phyloP scores from a whole-genome alignment of 1,140 invertebrate species.

The Hylaeus anthracinus region DNA sequence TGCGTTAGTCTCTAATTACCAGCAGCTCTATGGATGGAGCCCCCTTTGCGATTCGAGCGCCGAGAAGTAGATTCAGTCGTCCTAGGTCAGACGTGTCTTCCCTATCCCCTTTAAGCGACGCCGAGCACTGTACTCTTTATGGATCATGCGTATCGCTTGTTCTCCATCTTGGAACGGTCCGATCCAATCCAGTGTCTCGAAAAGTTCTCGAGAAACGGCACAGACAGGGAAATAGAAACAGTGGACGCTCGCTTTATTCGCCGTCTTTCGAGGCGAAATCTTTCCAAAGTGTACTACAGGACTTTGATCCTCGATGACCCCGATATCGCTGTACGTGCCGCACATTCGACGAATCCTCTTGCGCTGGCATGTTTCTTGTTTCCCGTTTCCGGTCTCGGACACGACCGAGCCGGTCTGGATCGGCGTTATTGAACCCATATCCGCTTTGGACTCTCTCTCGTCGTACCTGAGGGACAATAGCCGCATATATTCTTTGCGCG shows the following conservation, averaged over 20 bases:
- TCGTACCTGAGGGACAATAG: background rate
- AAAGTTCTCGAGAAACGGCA: background rate
- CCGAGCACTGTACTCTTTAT: background rate
- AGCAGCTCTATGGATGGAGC: background rate
- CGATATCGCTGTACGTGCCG: slow-evolving; percentile 36
- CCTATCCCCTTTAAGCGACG: background rate
- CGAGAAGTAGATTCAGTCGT: background rate
- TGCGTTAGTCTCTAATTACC: too few relatives aligned
- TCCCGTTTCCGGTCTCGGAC: background rate
- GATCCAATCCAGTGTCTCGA: background rate
- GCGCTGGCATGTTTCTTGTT: background rate
- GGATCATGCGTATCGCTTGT: background rate
- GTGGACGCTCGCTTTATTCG: background rate
- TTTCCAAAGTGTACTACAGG: slow-evolving; percentile 28
- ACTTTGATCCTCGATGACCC: slow-evolving; percentile 43
- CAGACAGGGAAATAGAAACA: background rate
- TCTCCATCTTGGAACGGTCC: background rate
- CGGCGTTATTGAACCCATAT: background rate
- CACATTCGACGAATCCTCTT: slow-evolving; percentile 11
- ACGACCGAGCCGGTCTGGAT: background rate
- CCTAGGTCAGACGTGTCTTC: background rate
- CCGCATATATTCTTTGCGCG: background rate
- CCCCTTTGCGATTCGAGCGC: background rate
- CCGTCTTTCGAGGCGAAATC: slow-evolving; percentile 19
- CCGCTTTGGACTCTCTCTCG: background rate